These are phyloP conservation scores for Streptopelia turtur DNA, from an alignment of 2,797 vertebrate species.

Conservation along the genomic window DNA sequence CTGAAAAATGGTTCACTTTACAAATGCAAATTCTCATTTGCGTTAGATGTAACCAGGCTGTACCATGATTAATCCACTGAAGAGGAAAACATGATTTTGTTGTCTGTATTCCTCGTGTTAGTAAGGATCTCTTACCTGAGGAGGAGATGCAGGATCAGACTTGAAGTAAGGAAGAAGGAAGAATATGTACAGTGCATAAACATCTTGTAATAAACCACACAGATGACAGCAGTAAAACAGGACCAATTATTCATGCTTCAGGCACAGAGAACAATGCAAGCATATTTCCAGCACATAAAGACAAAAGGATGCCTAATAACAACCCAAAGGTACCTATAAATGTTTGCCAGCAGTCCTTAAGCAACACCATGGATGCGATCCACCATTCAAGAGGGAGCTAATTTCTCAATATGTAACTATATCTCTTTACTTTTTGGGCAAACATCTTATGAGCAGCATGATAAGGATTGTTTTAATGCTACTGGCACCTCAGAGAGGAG, in stretches of 20 bases:
- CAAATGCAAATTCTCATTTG: conserved; percentile 8
- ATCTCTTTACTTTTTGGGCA: neutral
- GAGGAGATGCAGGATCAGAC: neutral
- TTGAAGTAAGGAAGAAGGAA: neutral
- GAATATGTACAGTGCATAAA: neutral
- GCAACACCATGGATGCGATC: neutral
- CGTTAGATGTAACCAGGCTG: neutral
- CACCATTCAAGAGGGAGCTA: neutral
- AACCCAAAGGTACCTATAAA: neutral
- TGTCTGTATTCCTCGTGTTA: neutral
- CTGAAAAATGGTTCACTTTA: neutral
- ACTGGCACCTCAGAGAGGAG: neutral
- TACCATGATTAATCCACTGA: neutral
- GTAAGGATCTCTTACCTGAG: neutral
- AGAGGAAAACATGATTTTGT: neutral
- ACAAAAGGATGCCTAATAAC: neutral
- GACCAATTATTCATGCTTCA: neutral
- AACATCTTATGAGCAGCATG: neutral
- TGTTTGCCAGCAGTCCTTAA: neutral
- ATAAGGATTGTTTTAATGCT: neutral
- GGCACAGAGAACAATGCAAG: neutral
- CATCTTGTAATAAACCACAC: neutral
- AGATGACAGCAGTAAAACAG: neutral
- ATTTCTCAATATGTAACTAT: neutral
- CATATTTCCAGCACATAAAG: neutral